These are phyloP conservation scores for Drosophila demipolita DNA, from an alignment of 2,888 invertebrate species.

Conservation along the genomic window DNA sequence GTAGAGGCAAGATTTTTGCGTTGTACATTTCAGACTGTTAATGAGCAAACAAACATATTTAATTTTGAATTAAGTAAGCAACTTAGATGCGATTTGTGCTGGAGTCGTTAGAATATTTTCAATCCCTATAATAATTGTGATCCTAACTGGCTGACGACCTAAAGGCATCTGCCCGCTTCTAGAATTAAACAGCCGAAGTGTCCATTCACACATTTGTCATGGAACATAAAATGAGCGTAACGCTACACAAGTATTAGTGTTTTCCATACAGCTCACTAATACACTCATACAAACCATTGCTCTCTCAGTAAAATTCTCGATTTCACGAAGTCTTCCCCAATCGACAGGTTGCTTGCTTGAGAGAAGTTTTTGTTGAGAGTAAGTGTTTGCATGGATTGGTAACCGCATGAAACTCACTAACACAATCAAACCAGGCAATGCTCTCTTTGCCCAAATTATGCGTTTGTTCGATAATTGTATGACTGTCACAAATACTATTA, in stretches of 20 bases:
- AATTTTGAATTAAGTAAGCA: neutral
- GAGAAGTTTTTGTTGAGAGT: neutral
- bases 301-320: slow-evolving; percentile 34
- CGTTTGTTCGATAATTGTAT: slow-evolving; percentile 7
- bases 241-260: slow-evolving; percentile 24
- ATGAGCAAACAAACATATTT: neutral
- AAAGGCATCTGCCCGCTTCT: slow-evolving; percentile 28
- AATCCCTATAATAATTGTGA: neutral
- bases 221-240: slow-evolving; percentile 8
- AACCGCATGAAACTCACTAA: slow-evolving; percentile 27
- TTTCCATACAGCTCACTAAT: slow-evolving; percentile 28
- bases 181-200: neutral
- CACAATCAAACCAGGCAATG: slow-evolving; percentile 28
- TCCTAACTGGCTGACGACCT: slow-evolving; percentile 17
- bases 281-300: slow-evolving; percentile 14
- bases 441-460: slow-evolving; percentile 45
- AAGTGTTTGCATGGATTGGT: slow-evolving; percentile 18
- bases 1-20: slow-evolving; percentile 13
- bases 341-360: neutral
- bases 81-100: neutral
- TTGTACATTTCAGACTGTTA: neutral
- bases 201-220: neutral
- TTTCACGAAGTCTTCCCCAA: slow-evolving; percentile 12
- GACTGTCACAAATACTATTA: slow-evolving; percentile 31
- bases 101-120: neutral